phyloP scores from a whole-genome alignment of 2,888 invertebrate genomes.

The Ashinkailepas kermadecensis region DNA sequence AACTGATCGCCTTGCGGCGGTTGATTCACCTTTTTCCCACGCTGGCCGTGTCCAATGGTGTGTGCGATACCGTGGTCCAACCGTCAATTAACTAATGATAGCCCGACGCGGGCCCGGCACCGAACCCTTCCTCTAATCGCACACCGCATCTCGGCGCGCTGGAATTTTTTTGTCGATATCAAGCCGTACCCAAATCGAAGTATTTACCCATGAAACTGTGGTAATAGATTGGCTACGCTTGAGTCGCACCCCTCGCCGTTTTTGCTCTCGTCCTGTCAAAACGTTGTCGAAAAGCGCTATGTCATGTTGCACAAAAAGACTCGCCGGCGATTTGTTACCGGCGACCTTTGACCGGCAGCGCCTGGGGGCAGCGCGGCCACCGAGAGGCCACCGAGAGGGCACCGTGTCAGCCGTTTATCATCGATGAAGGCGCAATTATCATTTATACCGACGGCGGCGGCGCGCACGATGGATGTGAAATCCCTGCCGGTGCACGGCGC shows the following conservation, averaged over 20 bases:
- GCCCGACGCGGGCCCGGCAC: not conserved
- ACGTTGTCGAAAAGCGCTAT: not conserved
- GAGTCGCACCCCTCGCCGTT: not conserved
- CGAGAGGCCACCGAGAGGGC: not conserved
- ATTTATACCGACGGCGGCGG: not conserved
- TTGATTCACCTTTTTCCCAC: not conserved
- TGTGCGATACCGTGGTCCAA: not conserved
- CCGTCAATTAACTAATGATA: conserved; percentile 12
- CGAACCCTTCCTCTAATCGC: not conserved
- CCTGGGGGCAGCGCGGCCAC: not conserved
- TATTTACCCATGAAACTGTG: conserved; percentile 17
- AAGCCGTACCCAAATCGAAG: conserved; percentile 7
- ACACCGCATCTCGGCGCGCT: not conserved
- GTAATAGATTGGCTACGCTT: conserved; percentile 8
- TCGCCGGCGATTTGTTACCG: not conserved
- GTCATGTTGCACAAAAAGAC: conserved; percentile 14
- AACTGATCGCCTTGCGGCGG: not conserved
- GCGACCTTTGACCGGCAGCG: not conserved
- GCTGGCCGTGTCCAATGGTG: not conserved
- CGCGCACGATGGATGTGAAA: not conserved
- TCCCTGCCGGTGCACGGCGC: not conserved
- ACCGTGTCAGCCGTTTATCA: not conserved
- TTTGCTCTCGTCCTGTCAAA: not conserved
- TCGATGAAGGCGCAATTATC: not conserved
- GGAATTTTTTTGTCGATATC: conserved; percentile 9